These are phyloP conservation scores for Agrochola litura DNA, from an alignment of 2,888 invertebrate genomes.

Conservation along the genomic window DNA sequence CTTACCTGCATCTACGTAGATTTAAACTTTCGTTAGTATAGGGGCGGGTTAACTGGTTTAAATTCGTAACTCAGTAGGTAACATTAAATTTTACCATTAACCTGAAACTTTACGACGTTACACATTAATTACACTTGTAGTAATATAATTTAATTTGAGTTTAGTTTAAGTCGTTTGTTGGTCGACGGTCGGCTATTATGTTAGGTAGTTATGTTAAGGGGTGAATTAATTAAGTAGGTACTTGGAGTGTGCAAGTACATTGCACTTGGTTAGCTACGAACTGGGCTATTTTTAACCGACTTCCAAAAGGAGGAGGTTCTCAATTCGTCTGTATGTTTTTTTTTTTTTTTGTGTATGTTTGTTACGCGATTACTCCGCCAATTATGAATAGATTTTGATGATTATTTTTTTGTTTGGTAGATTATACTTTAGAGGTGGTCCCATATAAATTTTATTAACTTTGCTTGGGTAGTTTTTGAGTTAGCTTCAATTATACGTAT, in stretches of 20 bases:
- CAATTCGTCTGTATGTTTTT: too few relatives aligned
- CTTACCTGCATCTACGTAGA: slow-evolving; percentile 3
- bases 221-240: slow-evolving; percentile 40
- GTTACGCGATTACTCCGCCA: too few relatives aligned
- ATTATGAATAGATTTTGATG: too few relatives aligned
- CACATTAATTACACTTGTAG: slow-evolving; percentile 63
- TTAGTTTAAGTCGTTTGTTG: slow-evolving; percentile 59
- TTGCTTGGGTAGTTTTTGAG: too few relatives aligned
- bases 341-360: too few relatives aligned
- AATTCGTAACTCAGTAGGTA: slow-evolving; percentile 25
- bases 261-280: slow-evolving; percentile 10
- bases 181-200: slow-evolving; percentile 42
- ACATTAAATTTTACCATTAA: slow-evolving; percentile 50
- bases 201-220: slow-evolving; percentile 37
- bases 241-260: slow-evolving; percentile 16
- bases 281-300: neutral
- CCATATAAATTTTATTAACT: too few relatives aligned
- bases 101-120: slow-evolving; percentile 53
- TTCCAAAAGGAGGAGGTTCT: too few relatives aligned
- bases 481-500: too few relatives aligned
- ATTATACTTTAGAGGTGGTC: too few relatives aligned
- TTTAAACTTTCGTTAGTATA: slow-evolving; percentile 19
- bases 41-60: slow-evolving; percentile 31
- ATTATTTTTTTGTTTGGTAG: too few relatives aligned
- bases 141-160: slow-evolving; percentile 67